Evolutionary conservation across 2,797 vertebrate genomes (phyloP).

Genomic region (Sebastes vulpes): DNA sequence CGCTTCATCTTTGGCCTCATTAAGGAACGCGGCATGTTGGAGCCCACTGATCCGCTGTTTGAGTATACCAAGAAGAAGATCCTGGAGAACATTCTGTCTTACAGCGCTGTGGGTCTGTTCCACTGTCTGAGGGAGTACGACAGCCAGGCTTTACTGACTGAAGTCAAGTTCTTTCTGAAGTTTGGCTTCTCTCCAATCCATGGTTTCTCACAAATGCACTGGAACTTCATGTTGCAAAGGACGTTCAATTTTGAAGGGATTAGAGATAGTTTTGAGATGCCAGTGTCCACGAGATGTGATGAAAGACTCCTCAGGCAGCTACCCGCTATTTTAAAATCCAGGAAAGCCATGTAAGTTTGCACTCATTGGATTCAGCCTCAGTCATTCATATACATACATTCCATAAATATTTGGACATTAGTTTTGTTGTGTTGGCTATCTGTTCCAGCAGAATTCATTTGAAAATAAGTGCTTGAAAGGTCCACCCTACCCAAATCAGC

Average conservation of each 20-base stretch:
- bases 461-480: background rate
- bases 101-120: slow-evolving; percentile 10
- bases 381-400: background rate
- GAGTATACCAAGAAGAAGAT: slow-evolving; percentile 28
- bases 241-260: slow-evolving; percentile 16
- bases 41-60: slow-evolving; percentile 4
- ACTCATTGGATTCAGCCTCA: background rate
- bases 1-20: slow-evolving; percentile 62
- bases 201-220: background rate
- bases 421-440: background rate
- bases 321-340: slow-evolving; percentile 45
- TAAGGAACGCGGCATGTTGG: slow-evolving; percentile 13
- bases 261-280: slow-evolving; percentile 26
- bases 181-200: background rate
- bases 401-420: background rate
- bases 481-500: too few species aligned
- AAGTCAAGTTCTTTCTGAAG: slow-evolving; percentile 9
- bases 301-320: slow-evolving; percentile 30
- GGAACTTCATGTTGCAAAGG: slow-evolving; percentile 5
- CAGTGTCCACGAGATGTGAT: slow-evolving; percentile 20
- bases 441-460: background rate
- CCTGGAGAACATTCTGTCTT: background rate
- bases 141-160: slow-evolving; percentile 15
- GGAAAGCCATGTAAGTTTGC: slow-evolving; percentile 49
- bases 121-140: slow-evolving; percentile 57